Base-by-base conservation (phyloP, 2,888 invertebrate species). In the Mamestra brassicae region DNA sequence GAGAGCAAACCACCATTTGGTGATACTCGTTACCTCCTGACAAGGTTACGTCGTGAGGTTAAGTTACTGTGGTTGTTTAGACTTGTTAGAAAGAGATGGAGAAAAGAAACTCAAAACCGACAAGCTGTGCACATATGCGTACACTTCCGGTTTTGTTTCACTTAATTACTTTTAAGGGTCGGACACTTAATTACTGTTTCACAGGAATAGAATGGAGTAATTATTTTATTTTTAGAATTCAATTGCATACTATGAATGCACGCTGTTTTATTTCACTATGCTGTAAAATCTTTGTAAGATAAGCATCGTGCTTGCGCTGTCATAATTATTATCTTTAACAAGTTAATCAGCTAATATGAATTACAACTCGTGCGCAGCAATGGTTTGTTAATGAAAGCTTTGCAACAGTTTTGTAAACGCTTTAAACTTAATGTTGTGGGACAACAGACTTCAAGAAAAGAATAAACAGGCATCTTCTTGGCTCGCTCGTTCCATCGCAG, bases 151-250 rank as follows among this genome's bases (percentile, higher is more conserved):
- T 85, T 76, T 76, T 74, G 80, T 88, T 85, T 83, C 83, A 86
- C 87, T 92, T 93, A 93, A 95, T 93, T 92, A 92, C 90, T 90
- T 85, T 87, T 91, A 90, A 91, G 92, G 92, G 91, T 87, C 86
- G 84, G 71, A 65, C 45, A 68, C 80, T 92, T 92, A 93, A 94
- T 95, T 92, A 88, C 85, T 84, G 81, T 67, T 83, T 80, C 11
- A 75, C 79, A 78, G 65, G 76, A 84, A 87, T 85, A 88, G 86
- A 86, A 65, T 68, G 34, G 4, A 60, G 70, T 76, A 66, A 79
- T 74, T 76, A 74, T 54, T 63, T 6, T 78, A 79, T 85, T 72
- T 81, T 72, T 67, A 62, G 72, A 60, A 60, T 58, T 10, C 36
- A 74, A 62, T 65, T 65, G 60, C 47, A 52, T 58, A 10, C 5